Evolutionary conservation across 2,888 invertebrate species (phyloP).

Genomic region (Drosophila mercatorum): DNA sequence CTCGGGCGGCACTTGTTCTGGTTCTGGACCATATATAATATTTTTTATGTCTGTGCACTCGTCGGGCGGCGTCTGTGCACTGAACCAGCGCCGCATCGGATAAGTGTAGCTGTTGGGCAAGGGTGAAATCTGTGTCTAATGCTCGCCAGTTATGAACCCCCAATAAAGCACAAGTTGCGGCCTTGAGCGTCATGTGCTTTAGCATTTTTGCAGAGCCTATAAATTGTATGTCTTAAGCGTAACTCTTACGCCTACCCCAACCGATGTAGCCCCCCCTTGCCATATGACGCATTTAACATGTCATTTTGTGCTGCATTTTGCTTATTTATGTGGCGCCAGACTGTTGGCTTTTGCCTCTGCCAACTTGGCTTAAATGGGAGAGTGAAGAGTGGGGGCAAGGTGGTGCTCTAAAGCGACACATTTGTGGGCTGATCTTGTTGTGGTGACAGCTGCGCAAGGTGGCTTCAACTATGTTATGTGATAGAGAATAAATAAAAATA

Average conservation of each 20-base stretch:
- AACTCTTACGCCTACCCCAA: constrained; percentile 33
- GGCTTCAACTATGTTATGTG: background rate
- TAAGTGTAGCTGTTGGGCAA: constrained; percentile 22
- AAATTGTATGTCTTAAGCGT: constrained; percentile 42
- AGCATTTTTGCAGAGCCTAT: constrained; percentile 42
- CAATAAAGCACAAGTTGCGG: constrained; percentile 16
- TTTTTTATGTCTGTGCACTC: constrained; percentile 18
- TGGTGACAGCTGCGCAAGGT: constrained; percentile 10
- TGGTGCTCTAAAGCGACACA: constrained; percentile 5
- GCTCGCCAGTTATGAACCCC: background rate
- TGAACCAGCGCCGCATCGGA: constrained; percentile 46
- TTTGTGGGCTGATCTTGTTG: constrained; percentile 32
- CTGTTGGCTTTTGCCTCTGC: constrained; percentile 41
- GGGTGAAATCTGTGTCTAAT: constrained; percentile 15
- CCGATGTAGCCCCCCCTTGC: background rate
- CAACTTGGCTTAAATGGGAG: background rate
- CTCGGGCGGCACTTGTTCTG: constrained; percentile 9
- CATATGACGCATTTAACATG: constrained; percentile 63
- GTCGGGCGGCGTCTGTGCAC: constrained; percentile 45
- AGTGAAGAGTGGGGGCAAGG: background rate
- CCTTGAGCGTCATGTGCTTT: constrained; percentile 14
- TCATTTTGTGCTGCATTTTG: constrained; percentile 70
- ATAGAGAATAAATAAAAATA: too few relatives aligned
- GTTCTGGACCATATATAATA: constrained; percentile 17
- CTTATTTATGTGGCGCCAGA: constrained; percentile 79